Evolutionary conservation across 2,888 invertebrate species (phyloP).

Genomic region (Drosophila neotestacea): DNA sequence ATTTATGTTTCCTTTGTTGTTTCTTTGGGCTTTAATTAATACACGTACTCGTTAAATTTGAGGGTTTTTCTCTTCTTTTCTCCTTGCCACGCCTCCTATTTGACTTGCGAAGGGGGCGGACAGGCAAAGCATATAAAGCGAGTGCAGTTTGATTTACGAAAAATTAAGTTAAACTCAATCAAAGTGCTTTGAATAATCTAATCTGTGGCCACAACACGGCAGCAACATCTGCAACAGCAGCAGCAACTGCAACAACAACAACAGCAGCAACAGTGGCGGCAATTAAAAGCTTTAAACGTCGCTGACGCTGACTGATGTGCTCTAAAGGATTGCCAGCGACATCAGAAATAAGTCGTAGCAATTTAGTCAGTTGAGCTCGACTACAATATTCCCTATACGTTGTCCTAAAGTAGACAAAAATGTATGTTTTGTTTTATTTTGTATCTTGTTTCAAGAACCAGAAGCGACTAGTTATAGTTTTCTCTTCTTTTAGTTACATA

Average conservation of each 20-base stretch:
- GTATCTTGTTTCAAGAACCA: too few species aligned
- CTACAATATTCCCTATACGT: background rate
- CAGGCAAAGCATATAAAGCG: background rate
- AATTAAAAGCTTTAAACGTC: constrained; percentile 69
- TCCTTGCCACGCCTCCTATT: constrained; percentile 24
- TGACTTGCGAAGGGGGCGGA: background rate
- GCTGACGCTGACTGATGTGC: constrained; percentile 60
- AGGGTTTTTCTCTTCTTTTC: background rate
- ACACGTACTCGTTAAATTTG: constrained; percentile 22
- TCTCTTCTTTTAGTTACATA: too few species aligned
- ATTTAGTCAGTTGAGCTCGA: background rate
- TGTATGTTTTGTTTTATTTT: too few species aligned
- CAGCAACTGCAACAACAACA: constrained; percentile 9
- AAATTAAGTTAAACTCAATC: constrained; percentile 14
- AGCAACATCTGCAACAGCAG: constrained; percentile 16
- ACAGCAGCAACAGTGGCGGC: constrained; percentile 48
- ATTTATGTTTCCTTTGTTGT: constrained; percentile 78
- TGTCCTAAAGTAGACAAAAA: too few species aligned
- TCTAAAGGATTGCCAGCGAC: constrained; percentile 61
- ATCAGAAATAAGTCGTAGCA: constrained; percentile 13
- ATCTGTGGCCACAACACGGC: constrained; percentile 10
- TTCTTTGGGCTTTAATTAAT: constrained; percentile 51
- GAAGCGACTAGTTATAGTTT: too few species aligned
- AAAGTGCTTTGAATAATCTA: constrained; percentile 23
- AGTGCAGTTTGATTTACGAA: background rate